Percentiles rank a stretch among this genome's conserved stretches.
phyloP scores from a whole-genome alignment of 2,113 vertebrate genomes.

The Lamprologus ornatipinnis region DNA sequence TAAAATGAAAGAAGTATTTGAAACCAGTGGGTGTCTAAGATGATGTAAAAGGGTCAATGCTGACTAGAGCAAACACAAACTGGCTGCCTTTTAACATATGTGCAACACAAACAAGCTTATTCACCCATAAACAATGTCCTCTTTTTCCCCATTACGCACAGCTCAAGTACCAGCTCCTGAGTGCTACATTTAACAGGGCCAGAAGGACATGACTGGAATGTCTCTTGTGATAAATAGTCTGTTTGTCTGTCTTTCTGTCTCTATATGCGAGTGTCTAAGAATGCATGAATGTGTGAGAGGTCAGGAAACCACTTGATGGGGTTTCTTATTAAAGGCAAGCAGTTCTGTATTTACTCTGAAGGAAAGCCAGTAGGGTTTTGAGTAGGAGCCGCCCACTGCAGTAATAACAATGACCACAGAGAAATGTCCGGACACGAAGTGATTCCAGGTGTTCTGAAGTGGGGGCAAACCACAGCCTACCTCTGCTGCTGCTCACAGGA shows the following conservation, averaged over 20 bases:
- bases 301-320: constrained; percentile 18
- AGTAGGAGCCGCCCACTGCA: background rate
- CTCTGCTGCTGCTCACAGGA: background rate
- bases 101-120: background rate
- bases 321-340: constrained; percentile 8
- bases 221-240: background rate
- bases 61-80: background rate
- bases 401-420: background rate
- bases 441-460: background rate
- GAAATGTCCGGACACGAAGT: background rate
- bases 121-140: background rate
- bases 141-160: background rate
- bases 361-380: background rate
- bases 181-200: background rate
- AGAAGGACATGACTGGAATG: background rate
- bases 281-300: background rate
- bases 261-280: background rate
- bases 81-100: background rate
- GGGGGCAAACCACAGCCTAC: background rate
- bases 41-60: background rate
- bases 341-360: constrained; percentile 15
- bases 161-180: background rate
- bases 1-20: background rate
- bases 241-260: background rate
- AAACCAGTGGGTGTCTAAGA: background rate